A percentile compares a stretch with the other conserved stretches of the same genome.
These are phyloP conservation scores for Phataginus tetradactyla DNA, from an alignment of 2,797 vertebrate species.

Conservation along the genomic window DNA sequence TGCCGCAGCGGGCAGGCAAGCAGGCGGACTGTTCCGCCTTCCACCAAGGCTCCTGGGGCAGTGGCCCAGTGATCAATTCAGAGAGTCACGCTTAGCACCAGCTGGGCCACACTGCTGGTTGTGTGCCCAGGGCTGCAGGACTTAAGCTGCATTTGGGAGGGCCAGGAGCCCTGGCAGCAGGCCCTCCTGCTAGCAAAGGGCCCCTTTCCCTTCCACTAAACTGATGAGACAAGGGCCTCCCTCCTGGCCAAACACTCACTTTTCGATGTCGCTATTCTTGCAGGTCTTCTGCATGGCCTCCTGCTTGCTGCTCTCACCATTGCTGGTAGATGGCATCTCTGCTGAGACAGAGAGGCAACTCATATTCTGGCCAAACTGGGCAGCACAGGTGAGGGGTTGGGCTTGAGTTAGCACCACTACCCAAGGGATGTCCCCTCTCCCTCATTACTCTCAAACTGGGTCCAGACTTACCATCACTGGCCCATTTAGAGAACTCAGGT, in stretches of 20 bases:
- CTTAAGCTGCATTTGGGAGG: slow-evolving; percentile 39
- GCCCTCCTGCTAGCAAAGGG: not conserved
- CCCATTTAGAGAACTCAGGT: slow-evolving; percentile 99
- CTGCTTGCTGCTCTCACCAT: slow-evolving; percentile 97
- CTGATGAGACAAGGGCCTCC: not conserved
- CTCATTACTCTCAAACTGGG: not conserved
- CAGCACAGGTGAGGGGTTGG: slow-evolving; percentile 11
- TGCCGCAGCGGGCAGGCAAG: slow-evolving; percentile 75
- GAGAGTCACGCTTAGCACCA: slow-evolving; percentile 82
- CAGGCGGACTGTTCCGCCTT: slow-evolving; percentile 82
- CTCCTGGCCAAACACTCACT: slow-evolving; percentile 88
- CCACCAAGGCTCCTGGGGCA: slow-evolving; percentile 83
- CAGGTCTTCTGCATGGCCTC: slow-evolving; percentile 95
- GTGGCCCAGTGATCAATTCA: slow-evolving; percentile 93
- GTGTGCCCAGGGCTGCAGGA: slow-evolving; percentile 57
- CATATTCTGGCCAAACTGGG: slow-evolving; percentile 25
- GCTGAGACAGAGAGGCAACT: slow-evolving; percentile 69
- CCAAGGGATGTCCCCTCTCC: not conserved
- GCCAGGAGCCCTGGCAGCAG: slow-evolving; percentile 50
- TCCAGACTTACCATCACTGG: slow-evolving; percentile 93
- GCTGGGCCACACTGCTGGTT: slow-evolving; percentile 71
- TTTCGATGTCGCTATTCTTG: slow-evolving; percentile 96
- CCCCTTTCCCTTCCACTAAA: not conserved
- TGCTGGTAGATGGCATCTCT: slow-evolving; percentile 99
- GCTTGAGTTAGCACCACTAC: not conserved